Evolutionary conservation across 1,140 invertebrate genomes (phyloP).

Genomic region (Brachionus plicatilis): DNA sequence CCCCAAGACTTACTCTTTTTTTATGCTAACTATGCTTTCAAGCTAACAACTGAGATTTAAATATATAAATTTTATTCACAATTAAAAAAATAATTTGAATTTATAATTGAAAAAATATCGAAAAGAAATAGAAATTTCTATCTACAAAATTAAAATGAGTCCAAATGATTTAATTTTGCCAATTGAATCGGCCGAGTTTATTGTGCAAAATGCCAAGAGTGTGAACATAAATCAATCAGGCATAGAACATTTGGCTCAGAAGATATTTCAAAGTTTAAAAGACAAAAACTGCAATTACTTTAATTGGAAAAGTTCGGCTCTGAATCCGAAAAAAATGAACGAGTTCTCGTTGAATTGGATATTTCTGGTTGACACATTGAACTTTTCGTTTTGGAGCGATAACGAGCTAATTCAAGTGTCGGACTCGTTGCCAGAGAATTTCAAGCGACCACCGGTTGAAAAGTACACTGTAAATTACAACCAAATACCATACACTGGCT

Average conservation of each 20-base stretch:
- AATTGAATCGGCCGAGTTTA: conserved; percentile 28
- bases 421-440: conserved; percentile 42
- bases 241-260: neutral
- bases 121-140: neutral
- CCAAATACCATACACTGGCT: conserved; percentile 69
- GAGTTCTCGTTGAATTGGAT: conserved; percentile 56
- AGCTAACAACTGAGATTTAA: neutral
- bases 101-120: neutral
- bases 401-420: conserved; percentile 52
- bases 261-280: conserved; percentile 32
- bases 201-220: conserved; percentile 8
- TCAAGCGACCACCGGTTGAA: conserved; percentile 8
- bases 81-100: neutral
- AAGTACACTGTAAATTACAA: conserved; percentile 61
- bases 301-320: conserved; percentile 30
- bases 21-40: neutral
- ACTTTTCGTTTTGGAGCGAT: conserved; percentile 88
- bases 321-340: conserved; percentile 32
- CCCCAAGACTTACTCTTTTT: neutral
- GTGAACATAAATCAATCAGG: neutral
- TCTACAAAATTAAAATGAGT: neutral
- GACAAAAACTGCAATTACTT: conserved; percentile 37
- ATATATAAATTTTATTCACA: neutral
- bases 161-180: neutral
- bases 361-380: conserved; percentile 81